Conservation (phyloP, 2,888 invertebrate genomes). For the Junonia oenone region DNA sequence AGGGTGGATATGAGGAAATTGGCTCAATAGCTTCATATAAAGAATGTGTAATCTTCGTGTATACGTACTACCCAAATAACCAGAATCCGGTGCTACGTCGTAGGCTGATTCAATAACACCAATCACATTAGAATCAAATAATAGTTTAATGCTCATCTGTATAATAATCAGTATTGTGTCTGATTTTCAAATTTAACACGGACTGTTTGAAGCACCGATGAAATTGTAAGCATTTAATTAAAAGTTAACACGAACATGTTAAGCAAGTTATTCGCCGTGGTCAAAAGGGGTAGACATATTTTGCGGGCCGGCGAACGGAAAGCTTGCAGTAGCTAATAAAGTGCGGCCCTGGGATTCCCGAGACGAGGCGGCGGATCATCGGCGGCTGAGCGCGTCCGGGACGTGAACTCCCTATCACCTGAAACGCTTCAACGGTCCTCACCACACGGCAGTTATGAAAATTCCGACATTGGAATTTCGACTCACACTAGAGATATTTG, state of each 20-base stretch:
- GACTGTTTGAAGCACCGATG: background rate
- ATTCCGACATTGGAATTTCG: slow-evolving; percentile 70
- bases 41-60: slow-evolving; percentile 72
- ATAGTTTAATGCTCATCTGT: background rate
- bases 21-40: slow-evolving; percentile 77
- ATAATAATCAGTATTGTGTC: background rate
- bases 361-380: slow-evolving; percentile 40
- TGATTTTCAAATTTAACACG: background rate
- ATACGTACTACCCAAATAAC: slow-evolving; percentile 67
- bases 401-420: slow-evolving; percentile 54
- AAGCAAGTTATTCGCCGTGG: background rate
- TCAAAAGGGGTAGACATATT: slow-evolving; percentile 2
- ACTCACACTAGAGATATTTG: slow-evolving; percentile 73
- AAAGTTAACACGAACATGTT: background rate
- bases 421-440: slow-evolving; percentile 53
- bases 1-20: slow-evolving; percentile 77
- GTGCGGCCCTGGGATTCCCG: slow-evolving; percentile 44
- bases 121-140: background rate
- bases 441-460: slow-evolving; percentile 67
- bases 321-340: slow-evolving; percentile 45
- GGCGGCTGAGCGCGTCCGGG: slow-evolving; percentile 43
- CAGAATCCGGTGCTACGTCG: slow-evolving; percentile 56
- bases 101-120: slow-evolving; percentile 32
- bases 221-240: background rate
- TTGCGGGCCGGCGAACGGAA: slow-evolving; percentile 2